These are phyloP conservation scores for Hydrozoanthus tunicans DNA, from an alignment of 64 coral and sea anemone genomes.

Conservation along the genomic window DNA sequence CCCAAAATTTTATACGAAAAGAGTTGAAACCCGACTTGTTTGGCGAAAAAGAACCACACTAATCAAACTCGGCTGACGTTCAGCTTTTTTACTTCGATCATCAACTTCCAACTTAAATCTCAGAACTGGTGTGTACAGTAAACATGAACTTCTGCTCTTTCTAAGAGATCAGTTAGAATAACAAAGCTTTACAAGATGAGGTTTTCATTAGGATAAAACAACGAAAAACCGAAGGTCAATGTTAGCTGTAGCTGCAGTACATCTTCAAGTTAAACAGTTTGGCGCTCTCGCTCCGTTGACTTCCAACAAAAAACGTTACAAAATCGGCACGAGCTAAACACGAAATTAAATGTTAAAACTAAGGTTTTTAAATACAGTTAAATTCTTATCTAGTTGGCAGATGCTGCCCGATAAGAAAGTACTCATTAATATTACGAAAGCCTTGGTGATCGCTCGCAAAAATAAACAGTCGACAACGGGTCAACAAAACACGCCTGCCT, in stretches of 20 bases:
- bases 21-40: too few relatives aligned
- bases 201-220: neutral
- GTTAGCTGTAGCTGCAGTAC: neutral
- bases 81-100: too few relatives aligned
- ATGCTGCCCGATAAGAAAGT: neutral
- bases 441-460: slow-evolving; percentile 18
- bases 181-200: neutral
- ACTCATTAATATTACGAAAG: neutral
- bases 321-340: neutral
- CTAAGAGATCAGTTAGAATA: too few relatives aligned
- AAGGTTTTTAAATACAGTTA: neutral
- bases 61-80: too few relatives aligned
- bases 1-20: too few relatives aligned
- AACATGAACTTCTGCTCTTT: too few relatives aligned
- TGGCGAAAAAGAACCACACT: too few relatives aligned
- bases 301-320: neutral
- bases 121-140: too few relatives aligned
- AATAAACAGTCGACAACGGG: slow-evolving; percentile 25
- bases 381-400: neutral
- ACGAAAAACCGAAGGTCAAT: neutral
- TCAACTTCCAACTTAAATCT: too few relatives aligned
- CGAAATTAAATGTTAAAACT: neutral
- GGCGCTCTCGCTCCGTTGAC: slow-evolving; percentile 3
- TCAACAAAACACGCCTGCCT: neutral
- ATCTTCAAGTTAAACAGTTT: neutral